phyloP scores from a whole-genome alignment of 1,140 invertebrate genomes.

The Drosophila sp. region DNA sequence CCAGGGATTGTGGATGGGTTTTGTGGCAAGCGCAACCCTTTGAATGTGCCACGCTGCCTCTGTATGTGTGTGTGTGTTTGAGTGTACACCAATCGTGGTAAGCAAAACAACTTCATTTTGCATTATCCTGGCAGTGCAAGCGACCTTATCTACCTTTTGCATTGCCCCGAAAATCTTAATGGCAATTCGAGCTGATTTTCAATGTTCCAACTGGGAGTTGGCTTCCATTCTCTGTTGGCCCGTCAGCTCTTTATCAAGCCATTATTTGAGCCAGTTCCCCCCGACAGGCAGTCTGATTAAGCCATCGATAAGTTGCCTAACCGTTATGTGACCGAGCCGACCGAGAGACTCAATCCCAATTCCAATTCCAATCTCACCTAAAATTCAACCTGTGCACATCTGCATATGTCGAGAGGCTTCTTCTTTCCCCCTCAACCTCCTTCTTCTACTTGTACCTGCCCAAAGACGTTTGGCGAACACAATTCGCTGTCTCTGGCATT shows the following conservation, averaged over 20 bases:
- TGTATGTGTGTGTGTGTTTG: constrained; percentile 3
- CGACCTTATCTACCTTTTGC: constrained; percentile 62
- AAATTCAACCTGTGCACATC: background rate
- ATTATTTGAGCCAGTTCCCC: constrained; percentile 61
- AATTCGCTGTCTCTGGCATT: constrained; percentile 41
- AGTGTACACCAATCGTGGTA: constrained; percentile 46
- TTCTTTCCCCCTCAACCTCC: background rate
- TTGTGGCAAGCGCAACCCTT: constrained; percentile 59
- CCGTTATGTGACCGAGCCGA: constrained; percentile 29
- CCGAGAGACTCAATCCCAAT: background rate
- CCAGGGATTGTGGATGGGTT: constrained; percentile 58
- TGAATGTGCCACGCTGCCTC: constrained; percentile 30
- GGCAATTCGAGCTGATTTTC: constrained; percentile 81
- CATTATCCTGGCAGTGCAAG: constrained; percentile 58
- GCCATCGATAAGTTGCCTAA: constrained; percentile 66
- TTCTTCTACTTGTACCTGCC: constrained; percentile 31
- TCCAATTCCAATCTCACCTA: background rate
- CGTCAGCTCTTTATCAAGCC: constrained; percentile 77
- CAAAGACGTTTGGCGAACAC: constrained; percentile 45
- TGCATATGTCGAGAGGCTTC: background rate
- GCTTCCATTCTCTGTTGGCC: constrained; percentile 6
- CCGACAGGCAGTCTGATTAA: constrained; percentile 56
- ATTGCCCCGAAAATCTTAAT: constrained; percentile 68
- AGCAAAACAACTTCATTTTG: constrained; percentile 73
- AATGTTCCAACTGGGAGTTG: constrained; percentile 84